Evolutionary conservation across 2,113 vertebrate genomes (phyloP), one percentile per base, ranked within the genome.

Genomic region (Anolis sagrei): DNA sequence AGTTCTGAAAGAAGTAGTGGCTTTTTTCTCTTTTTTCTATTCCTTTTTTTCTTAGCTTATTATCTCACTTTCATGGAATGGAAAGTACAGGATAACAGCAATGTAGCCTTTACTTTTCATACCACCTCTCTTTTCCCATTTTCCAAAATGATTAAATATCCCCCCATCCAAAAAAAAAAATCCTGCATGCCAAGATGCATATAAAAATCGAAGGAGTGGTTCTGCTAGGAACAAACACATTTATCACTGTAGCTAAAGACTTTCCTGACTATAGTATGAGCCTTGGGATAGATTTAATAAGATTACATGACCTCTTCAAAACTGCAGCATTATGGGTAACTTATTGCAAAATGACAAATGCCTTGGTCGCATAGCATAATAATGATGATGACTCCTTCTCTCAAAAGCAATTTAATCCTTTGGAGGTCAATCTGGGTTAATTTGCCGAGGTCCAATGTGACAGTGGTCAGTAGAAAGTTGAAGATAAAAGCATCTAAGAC

Each of bases 281-380:
- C 58, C 80, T 86, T 86, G 72, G 88, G 86, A 89, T 86, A 90
- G 86, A 86, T 89, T 88, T 93, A 94, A 93, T 89, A 91, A 94
- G 89, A 92, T 93, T 85, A 93, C 69, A 87, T 90, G 89, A 94
- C 94, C 90, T 90, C 85, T 58, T 70, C 32, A 36, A 75, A 88
- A 93, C 88, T 81, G 83, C 85, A 89, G 84, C 86, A 86, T 89
- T 87, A 19, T 61, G 69, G 85, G 90, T 93, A 93, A 92, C 89
- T 80, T 90, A 93, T 29, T 92, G 92, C 80, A 91, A 92, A 93
- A 92, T 93, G 92, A 80, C 87, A 91, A 89, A 89, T 54, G 87
- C 78, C 83, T 72, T 62, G 78, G 90, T 91, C 73, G 89, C 85
- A 93, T 89, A 87, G 90, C 81, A 80, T 86, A 89, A 91, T 93